Evolutionary conservation across 2,113 vertebrate genomes (phyloP).

Genomic region (Diadophis punctatus): DNA sequence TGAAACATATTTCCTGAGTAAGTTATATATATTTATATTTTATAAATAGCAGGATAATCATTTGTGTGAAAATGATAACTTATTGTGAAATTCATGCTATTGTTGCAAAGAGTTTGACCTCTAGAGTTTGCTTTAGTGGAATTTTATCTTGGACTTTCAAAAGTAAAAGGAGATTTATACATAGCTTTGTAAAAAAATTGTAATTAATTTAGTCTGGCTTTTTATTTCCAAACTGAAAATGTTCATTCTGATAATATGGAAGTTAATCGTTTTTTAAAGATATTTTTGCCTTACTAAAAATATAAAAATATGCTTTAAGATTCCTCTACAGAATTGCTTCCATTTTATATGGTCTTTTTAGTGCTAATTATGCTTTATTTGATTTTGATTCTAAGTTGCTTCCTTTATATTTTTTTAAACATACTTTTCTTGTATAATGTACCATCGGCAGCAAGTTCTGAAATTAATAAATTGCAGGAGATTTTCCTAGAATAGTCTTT

Average conservation of each 20-base stretch:
- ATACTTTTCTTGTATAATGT: not conserved
- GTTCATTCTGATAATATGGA: not conserved
- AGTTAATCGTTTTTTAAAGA: not conserved
- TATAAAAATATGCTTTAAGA: not conserved
- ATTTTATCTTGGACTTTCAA: slow-evolving; percentile 20
- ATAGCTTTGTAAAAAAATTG: slow-evolving; percentile 4
- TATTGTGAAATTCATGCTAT: slow-evolving; percentile 12
- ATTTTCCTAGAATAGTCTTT: not conserved
- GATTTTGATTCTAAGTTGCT: not conserved
- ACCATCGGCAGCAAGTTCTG: not conserved
- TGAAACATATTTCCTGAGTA: not conserved
- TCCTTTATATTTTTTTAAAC: not conserved
- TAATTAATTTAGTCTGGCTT: not conserved
- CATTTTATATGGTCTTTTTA: not conserved
- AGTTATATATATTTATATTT: not conserved
- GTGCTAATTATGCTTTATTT: not conserved
- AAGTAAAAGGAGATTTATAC: slow-evolving; percentile 3
- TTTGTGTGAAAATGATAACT: not conserved
- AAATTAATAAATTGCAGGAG: not conserved
- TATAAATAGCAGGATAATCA: slow-evolving; percentile 5
- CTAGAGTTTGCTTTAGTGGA: not conserved
- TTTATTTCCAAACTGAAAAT: slow-evolving; percentile 9
- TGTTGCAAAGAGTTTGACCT: not conserved
- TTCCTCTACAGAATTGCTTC: not conserved
- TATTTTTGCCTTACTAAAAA: not conserved